Evolutionary conservation across 2,113 vertebrate genomes (phyloP), one percentile per base, ranked within the genome.

Genomic region (Coturnix japonica): DNA sequence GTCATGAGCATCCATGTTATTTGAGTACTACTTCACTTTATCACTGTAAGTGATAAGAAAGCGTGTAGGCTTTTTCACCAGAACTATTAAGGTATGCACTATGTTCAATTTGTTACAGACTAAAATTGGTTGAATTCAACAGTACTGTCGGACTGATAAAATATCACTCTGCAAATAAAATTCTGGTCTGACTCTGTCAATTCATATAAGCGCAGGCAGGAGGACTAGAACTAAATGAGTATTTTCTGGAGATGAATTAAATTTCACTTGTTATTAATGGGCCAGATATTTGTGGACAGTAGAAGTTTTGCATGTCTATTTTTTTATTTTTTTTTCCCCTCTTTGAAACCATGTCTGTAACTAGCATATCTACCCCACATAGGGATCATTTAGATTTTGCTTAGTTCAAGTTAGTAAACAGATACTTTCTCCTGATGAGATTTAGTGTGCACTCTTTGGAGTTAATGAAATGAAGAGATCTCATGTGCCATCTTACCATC

Each of bases 161-260:
- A 83, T 31, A 0, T n/a, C 26, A 8, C 11, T 88, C 11, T 90
- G 59, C 59, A 84, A 90, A 81, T 54, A 69, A 81, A 33, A 51
- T 87, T 91, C 31, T 74, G 76, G 39, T 44, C 61, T 75, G 23
- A 60, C 60, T 79, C 81, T 86, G 66, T 81, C 77, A 86, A 51
- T 89, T 94, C 65, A 35, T 65, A 76, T 39, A 81, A 47, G 44
- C 28, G 78, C 63, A 90, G 85, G 33, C 65, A 91, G 70, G 53
- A 30, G 87, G 82, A 71, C 51, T 85, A 81, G 65, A 91, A 91
- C 39, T 74, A 91, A 92, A 90, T 54, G 3, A 87, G 21, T 60
- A 57, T 81, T 85, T 94, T 83, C 60, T 74, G 56, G 13, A 77
- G 51, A 23, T 67, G 44, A 64, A 81, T 39, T 90, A 69, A 95